A percentile compares a stretch with the other conserved stretches of the same genome.
Evolutionary conservation across 2,113 vertebrate genomes (phyloP).

Genomic region (Oreotrochilus melanogaster): DNA sequence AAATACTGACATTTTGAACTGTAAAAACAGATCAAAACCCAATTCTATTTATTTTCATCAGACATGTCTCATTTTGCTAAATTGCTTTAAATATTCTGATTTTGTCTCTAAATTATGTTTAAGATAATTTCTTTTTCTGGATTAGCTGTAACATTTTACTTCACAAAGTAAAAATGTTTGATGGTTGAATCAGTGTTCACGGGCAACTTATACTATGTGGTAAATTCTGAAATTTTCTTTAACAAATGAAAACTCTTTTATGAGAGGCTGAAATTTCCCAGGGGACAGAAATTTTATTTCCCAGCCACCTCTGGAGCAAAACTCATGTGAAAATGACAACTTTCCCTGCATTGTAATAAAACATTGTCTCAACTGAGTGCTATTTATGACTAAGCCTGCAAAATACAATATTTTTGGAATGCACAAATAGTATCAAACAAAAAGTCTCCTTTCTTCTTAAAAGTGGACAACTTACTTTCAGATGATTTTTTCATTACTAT

Average conservation of each 20-base stretch:
- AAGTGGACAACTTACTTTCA: not conserved
- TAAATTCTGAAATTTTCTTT: conserved; percentile 40
- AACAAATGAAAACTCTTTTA: conserved; percentile 21
- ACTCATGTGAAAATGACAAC: conserved; percentile 19
- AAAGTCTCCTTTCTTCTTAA: not conserved
- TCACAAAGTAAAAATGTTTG: not conserved
- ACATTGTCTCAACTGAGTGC: not conserved
- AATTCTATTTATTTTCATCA: too few species aligned
- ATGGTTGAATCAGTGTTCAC: not conserved
- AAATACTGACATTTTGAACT: too few species aligned
- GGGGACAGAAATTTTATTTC: conserved; percentile 30
- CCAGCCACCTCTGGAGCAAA: conserved; percentile 16
- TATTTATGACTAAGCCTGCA: not conserved
- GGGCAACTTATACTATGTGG: not conserved
- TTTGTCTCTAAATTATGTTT: not conserved
- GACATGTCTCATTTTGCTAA: too few species aligned
- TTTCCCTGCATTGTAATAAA: not conserved
- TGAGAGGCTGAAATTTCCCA: conserved; percentile 46
- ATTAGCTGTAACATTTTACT: not conserved
- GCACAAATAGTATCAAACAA: not conserved
- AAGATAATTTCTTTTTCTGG: not conserved
- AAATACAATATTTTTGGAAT: not conserved
- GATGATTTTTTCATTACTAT: not conserved
- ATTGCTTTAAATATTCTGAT: too few species aligned
- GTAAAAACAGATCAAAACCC: too few species aligned